phyloP scores from a whole-genome alignment of 1,140 invertebrate genomes.

The Camponotus floridanus region DNA sequence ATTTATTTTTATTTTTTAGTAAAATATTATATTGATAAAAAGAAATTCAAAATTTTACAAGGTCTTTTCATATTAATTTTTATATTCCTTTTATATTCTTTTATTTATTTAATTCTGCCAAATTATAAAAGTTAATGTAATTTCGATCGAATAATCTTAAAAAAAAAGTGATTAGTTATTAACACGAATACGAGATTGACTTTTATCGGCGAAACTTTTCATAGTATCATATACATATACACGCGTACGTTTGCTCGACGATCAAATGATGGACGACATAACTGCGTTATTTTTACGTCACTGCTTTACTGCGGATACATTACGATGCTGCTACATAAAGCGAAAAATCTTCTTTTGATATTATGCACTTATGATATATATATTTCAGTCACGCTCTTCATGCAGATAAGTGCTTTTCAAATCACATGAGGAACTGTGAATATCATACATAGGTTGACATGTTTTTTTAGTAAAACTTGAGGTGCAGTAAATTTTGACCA shows the following conservation, averaged over 20 bases:
- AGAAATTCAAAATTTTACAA: too few species aligned
- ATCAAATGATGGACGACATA: constrained; percentile 73
- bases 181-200: constrained; percentile 65
- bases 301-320: constrained; percentile 44
- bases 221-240: constrained; percentile 53
- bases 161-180: background rate
- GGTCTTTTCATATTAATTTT: background rate
- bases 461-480: constrained; percentile 9
- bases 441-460: background rate
- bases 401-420: constrained; percentile 19
- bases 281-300: constrained; percentile 51
- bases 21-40: background rate
- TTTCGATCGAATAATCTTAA: background rate
- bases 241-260: constrained; percentile 37
- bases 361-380: background rate
- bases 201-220: constrained; percentile 66
- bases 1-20: background rate
- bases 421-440: background rate
- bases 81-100: background rate
- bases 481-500: background rate
- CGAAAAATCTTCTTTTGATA: constrained; percentile 43
- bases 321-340: constrained; percentile 37
- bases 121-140: constrained; percentile 1
- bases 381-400: constrained; percentile 35
- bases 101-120: background rate